Percentiles rank a stretch among this genome's conserved stretches.
These are phyloP conservation scores for Bagarius yarrelli DNA, from an alignment of 2,113 vertebrate species.

Conservation along the genomic window DNA sequence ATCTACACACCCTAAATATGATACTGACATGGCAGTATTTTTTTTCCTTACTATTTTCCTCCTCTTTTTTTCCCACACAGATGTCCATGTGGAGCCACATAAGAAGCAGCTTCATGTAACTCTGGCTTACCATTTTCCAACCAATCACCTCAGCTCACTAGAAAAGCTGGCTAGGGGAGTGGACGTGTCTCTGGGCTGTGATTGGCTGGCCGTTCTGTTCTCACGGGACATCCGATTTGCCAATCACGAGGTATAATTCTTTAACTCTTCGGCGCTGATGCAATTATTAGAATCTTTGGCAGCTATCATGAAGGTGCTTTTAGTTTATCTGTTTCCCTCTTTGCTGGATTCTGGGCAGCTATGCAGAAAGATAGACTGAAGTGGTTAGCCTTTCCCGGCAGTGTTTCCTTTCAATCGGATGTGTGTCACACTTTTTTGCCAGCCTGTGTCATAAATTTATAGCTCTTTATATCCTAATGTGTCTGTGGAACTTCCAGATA, in stretches of 20 bases:
- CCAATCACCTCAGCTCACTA: conserved; percentile 81
- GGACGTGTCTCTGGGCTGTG: conserved; percentile 85
- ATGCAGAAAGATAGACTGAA: background rate
- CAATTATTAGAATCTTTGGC: background rate
- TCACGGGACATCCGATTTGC: conserved; percentile 96
- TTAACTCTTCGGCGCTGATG: background rate
- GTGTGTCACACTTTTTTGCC: conserved; percentile 13
- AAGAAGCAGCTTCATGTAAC: conserved; percentile 98
- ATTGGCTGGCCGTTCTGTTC: conserved; percentile 91
- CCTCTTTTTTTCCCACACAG: conserved; percentile 62
- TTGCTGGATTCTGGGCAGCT: conserved; percentile 13
- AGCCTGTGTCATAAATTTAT: background rate
- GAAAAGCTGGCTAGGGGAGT: conserved; percentile 90
- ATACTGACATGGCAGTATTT: background rate
- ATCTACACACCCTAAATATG: background rate
- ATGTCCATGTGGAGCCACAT: conserved; percentile 91
- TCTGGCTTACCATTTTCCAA: conserved; percentile 94
- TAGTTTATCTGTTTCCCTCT: background rate
- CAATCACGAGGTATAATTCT: conserved; percentile 84
- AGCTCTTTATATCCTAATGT: conserved; percentile 1
- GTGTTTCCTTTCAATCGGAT: conserved; percentile 21
- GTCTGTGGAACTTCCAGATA: background rate
- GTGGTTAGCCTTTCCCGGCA: background rate
- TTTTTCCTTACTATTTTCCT: background rate
- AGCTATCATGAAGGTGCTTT: background rate